Evolutionary conservation across 2,797 vertebrate genomes (phyloP).

Genomic region (Alosa sapidissima): DNA sequence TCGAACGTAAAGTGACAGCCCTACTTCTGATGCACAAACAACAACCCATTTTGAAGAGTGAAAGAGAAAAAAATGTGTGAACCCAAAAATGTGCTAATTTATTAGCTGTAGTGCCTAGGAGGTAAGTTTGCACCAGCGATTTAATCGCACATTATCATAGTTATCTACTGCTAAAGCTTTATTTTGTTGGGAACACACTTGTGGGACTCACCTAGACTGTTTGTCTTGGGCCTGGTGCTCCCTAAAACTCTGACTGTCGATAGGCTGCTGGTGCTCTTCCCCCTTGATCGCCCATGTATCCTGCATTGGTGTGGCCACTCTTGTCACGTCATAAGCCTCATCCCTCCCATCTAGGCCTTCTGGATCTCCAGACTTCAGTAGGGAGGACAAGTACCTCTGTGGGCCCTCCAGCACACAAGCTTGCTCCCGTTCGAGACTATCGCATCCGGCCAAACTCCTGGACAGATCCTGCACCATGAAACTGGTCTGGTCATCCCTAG

Average conservation of each 20-base stretch:
- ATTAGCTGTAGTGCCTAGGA: background rate
- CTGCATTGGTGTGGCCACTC: conserved; percentile 40
- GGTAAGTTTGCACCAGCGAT: background rate
- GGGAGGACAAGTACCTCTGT: conserved; percentile 46
- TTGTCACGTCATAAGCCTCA: conserved; percentile 61
- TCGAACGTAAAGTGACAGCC: too few species aligned
- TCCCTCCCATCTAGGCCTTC: conserved; percentile 52
- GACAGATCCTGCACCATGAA: conserved; percentile 32
- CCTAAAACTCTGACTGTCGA: conserved; percentile 66
- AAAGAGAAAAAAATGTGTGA: background rate
- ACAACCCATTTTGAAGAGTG: background rate
- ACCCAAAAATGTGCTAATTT: background rate
- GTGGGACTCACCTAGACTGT: conserved; percentile 67
- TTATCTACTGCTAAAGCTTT: background rate
- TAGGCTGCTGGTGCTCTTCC: conserved; percentile 67
- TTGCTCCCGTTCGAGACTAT: conserved; percentile 26
- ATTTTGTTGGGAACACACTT: background rate
- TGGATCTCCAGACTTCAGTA: conserved; percentile 50
- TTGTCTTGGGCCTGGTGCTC: conserved; percentile 69
- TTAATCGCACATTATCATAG: background rate
- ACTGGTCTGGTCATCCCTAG: conserved; percentile 47
- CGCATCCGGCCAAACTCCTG: conserved; percentile 2
- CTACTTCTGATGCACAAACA: conserved; percentile 8
- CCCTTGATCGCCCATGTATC: conserved; percentile 68
- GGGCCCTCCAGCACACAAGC: conserved; percentile 58